Percentiles rank a stretch among this genome's conserved stretches.
Conservation (phyloP, 2,888 invertebrate species). For the Eupithecia vulgata region DNA sequence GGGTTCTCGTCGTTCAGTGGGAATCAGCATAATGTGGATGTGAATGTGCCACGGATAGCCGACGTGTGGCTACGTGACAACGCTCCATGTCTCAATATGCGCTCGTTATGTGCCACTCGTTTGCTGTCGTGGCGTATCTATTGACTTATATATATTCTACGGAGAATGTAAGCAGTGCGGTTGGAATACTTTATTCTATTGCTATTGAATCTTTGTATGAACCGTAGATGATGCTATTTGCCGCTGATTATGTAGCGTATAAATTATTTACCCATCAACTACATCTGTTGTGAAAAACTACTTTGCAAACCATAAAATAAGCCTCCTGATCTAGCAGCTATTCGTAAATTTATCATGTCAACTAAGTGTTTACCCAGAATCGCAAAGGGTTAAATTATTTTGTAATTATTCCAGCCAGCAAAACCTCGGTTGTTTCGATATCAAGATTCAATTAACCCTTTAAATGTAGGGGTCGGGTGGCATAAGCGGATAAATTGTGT, state of each 20-base stretch:
- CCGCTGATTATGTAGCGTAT: slow-evolving; percentile 21
- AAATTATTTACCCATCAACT: neutral
- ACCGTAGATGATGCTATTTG: slow-evolving; percentile 18
- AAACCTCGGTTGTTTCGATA: slow-evolving; percentile 26
- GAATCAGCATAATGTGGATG: slow-evolving; percentile 74
- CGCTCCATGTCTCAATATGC: slow-evolving; percentile 61
- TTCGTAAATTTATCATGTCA: neutral
- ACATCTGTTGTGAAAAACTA: neutral
- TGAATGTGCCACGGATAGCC: slow-evolving; percentile 63
- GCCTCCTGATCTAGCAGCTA: neutral
- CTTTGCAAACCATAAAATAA: neutral
- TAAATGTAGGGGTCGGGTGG: slow-evolving; percentile 25
- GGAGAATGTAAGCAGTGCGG: slow-evolving; percentile 35
- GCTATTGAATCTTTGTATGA: slow-evolving; percentile 23
- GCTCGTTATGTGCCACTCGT: slow-evolving; percentile 52
- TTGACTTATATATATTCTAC: slow-evolving; percentile 32
- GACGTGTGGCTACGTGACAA: slow-evolving; percentile 65
- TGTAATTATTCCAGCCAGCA: slow-evolving; percentile 28
- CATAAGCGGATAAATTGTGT: slow-evolving; percentile 37
- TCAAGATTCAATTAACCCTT: slow-evolving; percentile 42
- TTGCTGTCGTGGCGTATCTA: slow-evolving; percentile 34
- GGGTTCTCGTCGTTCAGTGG: slow-evolving; percentile 34
- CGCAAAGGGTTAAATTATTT: slow-evolving; percentile 16
- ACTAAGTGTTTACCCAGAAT: neutral
- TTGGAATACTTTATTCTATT: slow-evolving; percentile 36